phyloP scores from a whole-genome alignment of 1,140 invertebrate species.

The Belonocnema kinseyi region DNA sequence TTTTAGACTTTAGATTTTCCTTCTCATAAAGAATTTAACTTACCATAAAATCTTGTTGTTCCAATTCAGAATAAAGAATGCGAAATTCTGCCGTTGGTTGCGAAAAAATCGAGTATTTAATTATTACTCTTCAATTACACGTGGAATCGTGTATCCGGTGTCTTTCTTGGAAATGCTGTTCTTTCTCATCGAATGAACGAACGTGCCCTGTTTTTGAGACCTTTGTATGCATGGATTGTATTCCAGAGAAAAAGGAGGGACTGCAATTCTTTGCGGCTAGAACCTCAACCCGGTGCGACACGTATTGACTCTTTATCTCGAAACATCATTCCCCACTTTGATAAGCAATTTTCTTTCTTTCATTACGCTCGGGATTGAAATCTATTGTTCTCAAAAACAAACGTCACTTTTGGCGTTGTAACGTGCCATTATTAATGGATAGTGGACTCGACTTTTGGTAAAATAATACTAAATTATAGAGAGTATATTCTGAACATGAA shows the following conservation, averaged over 20 bases:
- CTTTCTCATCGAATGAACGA: conserved; percentile 37
- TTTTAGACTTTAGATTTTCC: too few relatives aligned
- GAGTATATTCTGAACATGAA: too few relatives aligned
- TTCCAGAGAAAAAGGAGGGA: neutral
- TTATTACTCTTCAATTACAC: conserved; percentile 63
- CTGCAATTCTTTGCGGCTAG: neutral
- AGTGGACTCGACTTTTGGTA: too few relatives aligned
- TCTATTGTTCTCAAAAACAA: neutral
- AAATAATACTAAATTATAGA: too few relatives aligned
- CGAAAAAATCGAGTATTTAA: conserved; percentile 50
- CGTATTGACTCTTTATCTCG: neutral
- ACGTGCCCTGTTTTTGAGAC: conserved; percentile 48
- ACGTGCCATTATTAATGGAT: too few relatives aligned
- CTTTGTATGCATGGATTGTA: conserved; percentile 43
- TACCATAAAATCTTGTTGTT: neutral
- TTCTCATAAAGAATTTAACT: too few relatives aligned
- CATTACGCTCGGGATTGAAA: neutral
- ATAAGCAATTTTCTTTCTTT: conserved; percentile 22
- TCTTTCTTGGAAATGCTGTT: conserved; percentile 42
- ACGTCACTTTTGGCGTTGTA: too few relatives aligned
- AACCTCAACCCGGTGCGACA: conserved; percentile 5
- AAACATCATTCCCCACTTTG: neutral
- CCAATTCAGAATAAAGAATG: neutral
- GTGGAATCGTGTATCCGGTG: conserved; percentile 55
- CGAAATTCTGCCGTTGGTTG: neutral